phyloP scores from a whole-genome alignment of 2,797 vertebrate species.

The Spea hammondii region DNA sequence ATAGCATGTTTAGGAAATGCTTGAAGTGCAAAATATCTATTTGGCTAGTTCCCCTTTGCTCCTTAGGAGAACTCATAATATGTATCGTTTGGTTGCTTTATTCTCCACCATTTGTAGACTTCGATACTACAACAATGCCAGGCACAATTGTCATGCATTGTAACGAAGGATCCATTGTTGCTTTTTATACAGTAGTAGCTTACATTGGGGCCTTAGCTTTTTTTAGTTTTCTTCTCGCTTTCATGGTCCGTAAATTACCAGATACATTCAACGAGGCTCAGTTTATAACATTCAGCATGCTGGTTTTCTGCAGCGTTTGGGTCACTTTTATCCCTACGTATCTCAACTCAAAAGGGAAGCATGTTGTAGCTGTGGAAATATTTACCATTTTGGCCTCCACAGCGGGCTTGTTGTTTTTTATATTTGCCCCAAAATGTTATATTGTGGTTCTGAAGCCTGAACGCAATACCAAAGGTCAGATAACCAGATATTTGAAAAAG shows the following conservation, averaged over 20 bases:
- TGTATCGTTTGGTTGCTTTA: background rate
- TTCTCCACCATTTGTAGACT: conserved; percentile 16
- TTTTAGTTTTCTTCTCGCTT: background rate
- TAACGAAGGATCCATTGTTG: background rate
- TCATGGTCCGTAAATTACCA: background rate
- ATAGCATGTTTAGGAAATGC: background rate
- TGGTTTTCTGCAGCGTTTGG: conserved; percentile 31
- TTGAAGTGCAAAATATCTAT: background rate
- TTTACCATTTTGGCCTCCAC: conserved; percentile 12
- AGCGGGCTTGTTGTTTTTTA: background rate
- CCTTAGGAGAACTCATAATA: background rate
- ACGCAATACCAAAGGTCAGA: background rate
- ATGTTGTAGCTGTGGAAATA: background rate
- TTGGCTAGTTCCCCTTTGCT: conserved; percentile 4
- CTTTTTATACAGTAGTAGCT: background rate
- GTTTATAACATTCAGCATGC: conserved; percentile 33
- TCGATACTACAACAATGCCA: background rate
- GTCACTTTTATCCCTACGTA: conserved; percentile 4
- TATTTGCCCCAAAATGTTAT: conserved; percentile 5
- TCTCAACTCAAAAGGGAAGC: conserved; percentile 9
- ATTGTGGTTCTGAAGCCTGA: conserved; percentile 1
- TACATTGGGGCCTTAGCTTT: background rate
- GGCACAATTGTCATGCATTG: background rate
- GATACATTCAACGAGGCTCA: conserved; percentile 29
- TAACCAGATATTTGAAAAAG: too few species aligned